A percentile compares a stretch with the other conserved stretches of the same genome.
Conservation (phyloP, 2,797 vertebrate genomes). For the Loris lydekkerianus region DNA sequence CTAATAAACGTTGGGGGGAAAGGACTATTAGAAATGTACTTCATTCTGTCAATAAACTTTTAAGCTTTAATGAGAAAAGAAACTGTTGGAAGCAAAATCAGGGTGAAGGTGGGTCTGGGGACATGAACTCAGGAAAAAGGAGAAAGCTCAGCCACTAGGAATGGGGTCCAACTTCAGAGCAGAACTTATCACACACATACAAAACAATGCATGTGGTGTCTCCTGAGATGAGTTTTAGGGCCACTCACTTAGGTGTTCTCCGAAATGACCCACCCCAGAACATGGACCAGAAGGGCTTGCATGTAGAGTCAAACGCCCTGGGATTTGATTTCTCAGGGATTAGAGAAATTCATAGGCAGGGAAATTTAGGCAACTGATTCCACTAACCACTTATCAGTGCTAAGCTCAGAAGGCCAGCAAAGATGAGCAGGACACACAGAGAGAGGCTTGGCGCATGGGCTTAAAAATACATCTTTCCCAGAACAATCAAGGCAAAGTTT, state of each 20-base stretch:
- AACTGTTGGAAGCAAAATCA: not conserved
- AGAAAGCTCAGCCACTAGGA: too few relatives aligned
- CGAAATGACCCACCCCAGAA: not conserved
- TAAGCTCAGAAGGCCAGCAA: not conserved
- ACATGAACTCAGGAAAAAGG: not conserved
- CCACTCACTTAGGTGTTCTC: too few relatives aligned
- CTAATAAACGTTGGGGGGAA: not conserved
- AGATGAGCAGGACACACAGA: not conserved
- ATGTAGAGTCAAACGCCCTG: not conserved
- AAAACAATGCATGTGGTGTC: too few relatives aligned
- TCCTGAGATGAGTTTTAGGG: not conserved
- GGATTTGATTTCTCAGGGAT: too few relatives aligned
- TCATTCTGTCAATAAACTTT: not conserved
- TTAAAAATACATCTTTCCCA: not conserved
- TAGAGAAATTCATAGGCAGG: not conserved
- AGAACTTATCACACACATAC: not conserved
- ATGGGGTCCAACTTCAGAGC: not conserved
- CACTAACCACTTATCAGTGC: not conserved
- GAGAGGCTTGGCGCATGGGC: not conserved
- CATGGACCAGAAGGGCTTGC: rapidly evolving
- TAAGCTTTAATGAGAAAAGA: not conserved
- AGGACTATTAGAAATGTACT: not conserved
- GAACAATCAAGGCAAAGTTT: slow-evolving; percentile 46
- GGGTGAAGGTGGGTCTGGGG: not conserved
- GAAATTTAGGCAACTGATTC: not conserved